Base-by-base conservation (phyloP, 2,888 invertebrate species). In the Agrilus mali region DNA sequence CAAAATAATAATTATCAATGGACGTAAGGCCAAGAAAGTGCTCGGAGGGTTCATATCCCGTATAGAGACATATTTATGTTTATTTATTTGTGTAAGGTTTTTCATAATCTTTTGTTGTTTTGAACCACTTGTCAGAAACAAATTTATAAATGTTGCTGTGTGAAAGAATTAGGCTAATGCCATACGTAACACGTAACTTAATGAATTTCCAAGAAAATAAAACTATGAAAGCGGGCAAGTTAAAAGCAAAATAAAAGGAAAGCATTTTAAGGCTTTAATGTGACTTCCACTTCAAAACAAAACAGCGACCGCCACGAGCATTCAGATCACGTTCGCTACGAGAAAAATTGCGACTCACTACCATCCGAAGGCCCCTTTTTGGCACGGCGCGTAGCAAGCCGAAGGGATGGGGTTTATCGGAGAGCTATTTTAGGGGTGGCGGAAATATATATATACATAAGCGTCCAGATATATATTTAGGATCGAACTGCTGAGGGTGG, bases 301-400 rank as follows among this genome's bases (percentile, higher is more conserved):
- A 62, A 63, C 62, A 61, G 54, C 54, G 49, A 54, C 44, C 52
- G 52, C 48, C 53, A 52, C 53, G 47, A 47, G 55, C 56, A 66
- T 66, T 65, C 66, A 55, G 58, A 62, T 62, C 66, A 66, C 66
- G 66, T 66, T 65, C 59, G 51, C 62, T 61, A 64, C 65, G 64
- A 65, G 66, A 66, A 66, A 66, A 66, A 66, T 66, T 66, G 66
- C 66, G 63, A 65, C 61, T 64, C 63, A 59, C 63, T 60, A 59
- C 60, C 10, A 27, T 10, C 27, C 58, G 60, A 61, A 57, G 59
- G 60, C 62, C 63, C 53, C 51, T 10, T 27, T 27, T 27, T 27
- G 10, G 27, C 27, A 10, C 27, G 27, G 27, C 27, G 27, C 27
- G 27, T 27, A 10, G 27, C 27, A 43, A 57, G 57, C 59, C 44